phyloP scores from a whole-genome alignment of 2,113 vertebrate genomes.

The Microtus pennsylvanicus region DNA sequence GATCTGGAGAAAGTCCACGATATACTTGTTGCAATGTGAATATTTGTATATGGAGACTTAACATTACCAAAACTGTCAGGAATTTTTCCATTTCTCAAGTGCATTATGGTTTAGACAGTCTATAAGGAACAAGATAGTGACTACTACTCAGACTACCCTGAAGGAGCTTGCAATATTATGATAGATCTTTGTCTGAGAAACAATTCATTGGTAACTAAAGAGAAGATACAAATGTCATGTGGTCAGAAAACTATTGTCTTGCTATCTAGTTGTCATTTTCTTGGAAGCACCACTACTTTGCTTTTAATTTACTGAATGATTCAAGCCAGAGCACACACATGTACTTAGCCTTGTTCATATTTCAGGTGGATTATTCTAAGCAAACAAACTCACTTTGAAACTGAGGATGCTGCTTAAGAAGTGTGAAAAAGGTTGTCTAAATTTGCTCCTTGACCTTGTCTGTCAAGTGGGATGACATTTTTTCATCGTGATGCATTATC shows the following conservation, averaged over 20 bases:
- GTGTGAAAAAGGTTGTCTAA: background rate
- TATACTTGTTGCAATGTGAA: background rate
- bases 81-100: background rate
- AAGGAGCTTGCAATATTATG: background rate
- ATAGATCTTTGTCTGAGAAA: slow-evolving; percentile 29
- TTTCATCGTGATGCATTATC: slow-evolving; percentile 81
- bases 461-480: slow-evolving; percentile 48
- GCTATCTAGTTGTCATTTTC: background rate
- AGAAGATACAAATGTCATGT: background rate
- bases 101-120: background rate
- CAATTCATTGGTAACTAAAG: background rate
- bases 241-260: slow-evolving; percentile 27
- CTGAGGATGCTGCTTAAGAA: background rate
- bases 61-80: background rate
- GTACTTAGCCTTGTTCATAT: slow-evolving; percentile 20
- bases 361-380: background rate
- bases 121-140: background rate
- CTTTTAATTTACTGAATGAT: slow-evolving; percentile 41
- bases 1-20: background rate
- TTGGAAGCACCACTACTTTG: background rate
- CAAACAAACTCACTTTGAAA: slow-evolving; percentile 42
- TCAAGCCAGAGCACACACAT: background rate
- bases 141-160: background rate
- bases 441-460: slow-evolving; percentile 80
- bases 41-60: background rate